Evolutionary conservation across 2,888 invertebrate species (phyloP).

Genomic region (Lasioglossum pauxillum): DNA sequence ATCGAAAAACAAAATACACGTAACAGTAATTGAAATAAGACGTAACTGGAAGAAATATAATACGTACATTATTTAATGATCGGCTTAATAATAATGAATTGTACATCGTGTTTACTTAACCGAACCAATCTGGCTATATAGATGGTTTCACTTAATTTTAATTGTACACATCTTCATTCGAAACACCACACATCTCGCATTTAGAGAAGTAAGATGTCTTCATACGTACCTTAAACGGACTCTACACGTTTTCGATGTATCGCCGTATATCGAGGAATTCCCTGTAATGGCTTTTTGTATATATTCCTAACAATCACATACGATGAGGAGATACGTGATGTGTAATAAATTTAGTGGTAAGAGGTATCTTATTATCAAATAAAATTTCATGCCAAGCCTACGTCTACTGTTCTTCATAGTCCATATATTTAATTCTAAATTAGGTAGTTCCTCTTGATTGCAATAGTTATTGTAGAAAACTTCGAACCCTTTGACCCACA

Average conservation of each 20-base stretch:
- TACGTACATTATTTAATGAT: constrained; percentile 18
- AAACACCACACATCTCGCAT: constrained; percentile 56
- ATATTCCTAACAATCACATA: constrained; percentile 81
- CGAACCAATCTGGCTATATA: constrained; percentile 58
- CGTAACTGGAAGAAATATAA: not conserved
- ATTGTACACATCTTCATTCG: constrained; percentile 48
- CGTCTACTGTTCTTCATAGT: constrained; percentile 15
- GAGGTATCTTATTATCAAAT: constrained; percentile 77
- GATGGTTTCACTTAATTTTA: constrained; percentile 65
- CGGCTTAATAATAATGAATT: constrained; percentile 43
- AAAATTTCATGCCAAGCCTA: constrained; percentile 71
- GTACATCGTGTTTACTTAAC: constrained; percentile 55
- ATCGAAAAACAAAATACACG: not conserved
- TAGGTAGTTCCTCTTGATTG: too few relatives aligned
- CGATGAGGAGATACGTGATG: constrained; percentile 77
- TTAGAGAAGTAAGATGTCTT: constrained; percentile 69
- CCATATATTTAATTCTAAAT: not conserved
- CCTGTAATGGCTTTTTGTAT: constrained; percentile 83
- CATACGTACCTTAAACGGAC: constrained; percentile 74
- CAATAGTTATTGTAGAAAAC: not conserved
- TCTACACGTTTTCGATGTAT: constrained; percentile 76
- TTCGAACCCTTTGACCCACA: too few relatives aligned
- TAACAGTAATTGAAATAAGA: not conserved
- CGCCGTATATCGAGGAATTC: constrained; percentile 75
- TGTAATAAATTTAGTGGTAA: constrained; percentile 82